Evolutionary conservation across 2,113 vertebrate species (phyloP), one percentile per base, ranked within the genome.

Genomic region (Perca flavescens): DNA sequence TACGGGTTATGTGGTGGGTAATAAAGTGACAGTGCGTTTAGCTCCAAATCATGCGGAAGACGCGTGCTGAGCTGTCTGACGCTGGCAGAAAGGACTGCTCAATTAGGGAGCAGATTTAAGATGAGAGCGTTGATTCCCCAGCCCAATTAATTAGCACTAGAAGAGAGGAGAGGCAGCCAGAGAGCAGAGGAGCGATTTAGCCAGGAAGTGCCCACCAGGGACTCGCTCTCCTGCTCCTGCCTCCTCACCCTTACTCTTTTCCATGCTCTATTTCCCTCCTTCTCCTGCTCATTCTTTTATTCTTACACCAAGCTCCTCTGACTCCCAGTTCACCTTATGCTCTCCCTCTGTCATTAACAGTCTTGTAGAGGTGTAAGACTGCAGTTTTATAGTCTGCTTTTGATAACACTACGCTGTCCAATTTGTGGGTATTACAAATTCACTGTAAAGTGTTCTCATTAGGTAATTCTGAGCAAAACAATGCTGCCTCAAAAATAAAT

Each of bases 1-100:
- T 84, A 63, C 77, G 72, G 91, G 94, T 94, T 96, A 92, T 94
- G 94, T 90, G 92, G 83, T 92, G 94, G 94, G 95, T 96, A 96
- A 96, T 96, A 96, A 96, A 96, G 95, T 95, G 94, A 96, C 96
- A 96, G 95, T 90, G 95, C 95, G 96, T 97, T 98, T 96, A 96
- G 95, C 95, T 96, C 95, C 96, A 96, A 96, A 96, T 97, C 96
- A 96, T 94, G 95, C 94, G 88, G 95, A 96, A 97, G 96, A 94
- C 88, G 62, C 92, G 90, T 78, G 94, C 90, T 94, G 95, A 93
- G 95, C 95, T 95, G 95, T 94, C 94, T 91, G 86, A 90, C 52
- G 94, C 93, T 95, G 94, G 93, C 93, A 95, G 95, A 96, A 95
- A 96, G 95, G 96, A 95, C 95, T 88, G 85, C 93, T 94, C 94